phyloP scores from a whole-genome alignment of 2,113 vertebrate species.

The Macquaria ambigua region DNA sequence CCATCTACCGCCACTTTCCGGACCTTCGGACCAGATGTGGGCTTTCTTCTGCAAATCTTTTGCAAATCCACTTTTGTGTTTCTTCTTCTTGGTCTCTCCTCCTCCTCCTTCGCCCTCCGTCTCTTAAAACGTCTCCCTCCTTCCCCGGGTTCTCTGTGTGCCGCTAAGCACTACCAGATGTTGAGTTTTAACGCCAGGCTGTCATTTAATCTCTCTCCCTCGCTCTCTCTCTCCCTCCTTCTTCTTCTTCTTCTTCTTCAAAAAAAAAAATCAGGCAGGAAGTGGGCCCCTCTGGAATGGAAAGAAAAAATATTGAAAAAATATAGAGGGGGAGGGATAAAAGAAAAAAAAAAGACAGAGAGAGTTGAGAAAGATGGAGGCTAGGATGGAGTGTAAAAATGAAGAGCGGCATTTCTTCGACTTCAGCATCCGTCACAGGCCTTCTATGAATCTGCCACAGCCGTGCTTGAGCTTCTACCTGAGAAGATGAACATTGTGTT shows the following conservation, averaged over 20 bases:
- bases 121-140: constrained; percentile 72
- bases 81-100: constrained; percentile 53
- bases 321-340: constrained; percentile 80
- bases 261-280: constrained; percentile 91
- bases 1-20: constrained; percentile 40
- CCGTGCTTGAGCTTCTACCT: neutral
- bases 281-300: constrained; percentile 99
- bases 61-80: constrained; percentile 71
- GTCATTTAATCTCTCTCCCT: constrained; percentile 96
- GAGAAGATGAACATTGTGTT: constrained; percentile 5
- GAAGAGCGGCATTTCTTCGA: neutral
- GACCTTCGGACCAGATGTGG: constrained; percentile 41
- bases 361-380: constrained; percentile 67
- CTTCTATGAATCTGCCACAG: constrained; percentile 1
- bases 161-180: constrained; percentile 99
- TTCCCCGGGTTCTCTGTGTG: constrained; percentile 79
- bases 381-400: constrained; percentile 60
- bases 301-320: constrained; percentile 88
- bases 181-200: constrained; percentile 99
- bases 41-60: constrained; percentile 63
- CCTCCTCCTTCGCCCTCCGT: constrained; percentile 59
- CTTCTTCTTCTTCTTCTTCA: constrained; percentile 11
- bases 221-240: constrained; percentile 76
- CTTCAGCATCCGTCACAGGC: neutral
- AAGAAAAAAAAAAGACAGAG: constrained; percentile 57